Conservation (phyloP, 2,888 invertebrate species). For the Drosophila kambysellisi region DNA sequence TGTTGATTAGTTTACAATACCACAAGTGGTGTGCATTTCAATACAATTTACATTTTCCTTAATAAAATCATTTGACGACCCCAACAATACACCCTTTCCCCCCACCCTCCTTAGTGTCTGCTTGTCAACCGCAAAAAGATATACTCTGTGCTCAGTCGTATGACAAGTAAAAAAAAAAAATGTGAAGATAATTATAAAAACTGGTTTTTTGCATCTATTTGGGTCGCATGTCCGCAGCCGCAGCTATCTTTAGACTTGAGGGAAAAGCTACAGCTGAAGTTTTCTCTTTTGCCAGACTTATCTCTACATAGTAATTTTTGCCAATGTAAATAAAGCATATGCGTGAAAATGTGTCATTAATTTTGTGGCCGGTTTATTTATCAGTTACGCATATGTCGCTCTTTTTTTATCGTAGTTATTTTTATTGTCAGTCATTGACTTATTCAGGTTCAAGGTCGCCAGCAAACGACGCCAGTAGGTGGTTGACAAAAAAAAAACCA, state of each 20-base stretch:
- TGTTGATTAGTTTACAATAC: slow-evolving; percentile 72
- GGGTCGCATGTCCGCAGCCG: slow-evolving; percentile 59
- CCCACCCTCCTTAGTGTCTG: not conserved
- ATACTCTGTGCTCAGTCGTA: slow-evolving; percentile 61
- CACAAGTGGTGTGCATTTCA: slow-evolving; percentile 75
- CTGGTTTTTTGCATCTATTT: slow-evolving; percentile 64
- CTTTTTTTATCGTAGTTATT: slow-evolving; percentile 26
- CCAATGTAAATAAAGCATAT: slow-evolving; percentile 30
- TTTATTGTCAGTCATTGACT: slow-evolving; percentile 69
- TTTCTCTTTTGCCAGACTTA: slow-evolving; percentile 48
- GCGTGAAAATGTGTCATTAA: slow-evolving; percentile 32
- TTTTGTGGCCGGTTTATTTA: slow-evolving; percentile 7
- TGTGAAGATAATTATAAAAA: slow-evolving; percentile 48
- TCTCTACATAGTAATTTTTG: slow-evolving; percentile 5
- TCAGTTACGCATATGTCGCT: slow-evolving; percentile 25
- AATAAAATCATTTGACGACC: slow-evolving; percentile 63
- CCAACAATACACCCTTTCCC: slow-evolving; percentile 1
- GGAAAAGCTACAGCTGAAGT: slow-evolving; percentile 48
- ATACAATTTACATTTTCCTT: slow-evolving; percentile 71
- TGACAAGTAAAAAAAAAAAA: slow-evolving; percentile 27
- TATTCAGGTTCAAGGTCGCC: slow-evolving; percentile 75
- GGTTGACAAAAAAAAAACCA: slow-evolving; percentile 9
- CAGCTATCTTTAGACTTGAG: slow-evolving; percentile 30
- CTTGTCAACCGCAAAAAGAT: slow-evolving; percentile 41
- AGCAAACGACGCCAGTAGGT: slow-evolving; percentile 53